Evolutionary conservation across 2,888 invertebrate genomes (phyloP).

Genomic region (Dione vanillae): DNA sequence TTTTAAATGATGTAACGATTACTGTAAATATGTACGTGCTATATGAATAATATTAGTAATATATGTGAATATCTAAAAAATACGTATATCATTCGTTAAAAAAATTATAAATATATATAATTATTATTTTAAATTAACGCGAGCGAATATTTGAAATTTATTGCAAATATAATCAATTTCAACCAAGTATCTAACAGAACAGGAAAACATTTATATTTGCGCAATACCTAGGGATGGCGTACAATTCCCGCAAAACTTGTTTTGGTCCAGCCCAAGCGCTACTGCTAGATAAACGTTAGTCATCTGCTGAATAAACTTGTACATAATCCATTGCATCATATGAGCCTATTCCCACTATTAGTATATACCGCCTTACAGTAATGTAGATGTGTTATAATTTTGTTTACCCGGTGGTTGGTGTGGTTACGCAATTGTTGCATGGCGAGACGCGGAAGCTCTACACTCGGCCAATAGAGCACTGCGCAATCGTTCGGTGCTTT

Average conservation of each 20-base stretch:
- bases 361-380: constrained; percentile 9
- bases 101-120: too few species aligned
- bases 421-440: constrained; percentile 41
- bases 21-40: background rate
- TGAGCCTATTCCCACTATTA: background rate
- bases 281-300: constrained; percentile 29
- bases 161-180: constrained; percentile 31
- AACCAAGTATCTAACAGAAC: constrained; percentile 48
- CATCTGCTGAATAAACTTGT: background rate
- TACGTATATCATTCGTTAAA: too few species aligned
- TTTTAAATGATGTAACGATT: too few species aligned
- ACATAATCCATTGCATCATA: constrained; percentile 11
- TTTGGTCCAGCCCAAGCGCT: constrained; percentile 58
- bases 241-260: constrained; percentile 72
- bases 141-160: too few species aligned
- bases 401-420: constrained; percentile 25
- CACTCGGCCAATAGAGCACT: constrained; percentile 80
- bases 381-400: constrained; percentile 30
- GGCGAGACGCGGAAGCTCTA: constrained; percentile 75
- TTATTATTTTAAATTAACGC: too few species aligned
- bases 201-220: constrained; percentile 76
- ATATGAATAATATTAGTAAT: too few species aligned
- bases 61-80: too few species aligned
- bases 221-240: constrained; percentile 73
- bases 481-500: constrained; percentile 47